Evolutionary conservation across 2,797 vertebrate species (phyloP).

Genomic region (Monodelphis domestica): DNA sequence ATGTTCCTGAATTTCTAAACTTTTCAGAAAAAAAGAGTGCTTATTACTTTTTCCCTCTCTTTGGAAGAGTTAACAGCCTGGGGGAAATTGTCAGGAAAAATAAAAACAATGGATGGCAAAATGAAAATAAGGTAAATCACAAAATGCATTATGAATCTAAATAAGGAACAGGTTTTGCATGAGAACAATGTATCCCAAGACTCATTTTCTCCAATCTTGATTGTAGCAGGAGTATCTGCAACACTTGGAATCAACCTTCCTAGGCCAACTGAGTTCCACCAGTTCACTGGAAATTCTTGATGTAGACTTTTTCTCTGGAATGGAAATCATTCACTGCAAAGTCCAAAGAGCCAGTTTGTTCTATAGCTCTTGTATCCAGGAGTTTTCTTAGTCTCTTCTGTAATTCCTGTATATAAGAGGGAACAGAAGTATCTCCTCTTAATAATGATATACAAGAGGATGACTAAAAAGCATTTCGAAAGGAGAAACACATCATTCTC

Average conservation of each 20-base stretch:
- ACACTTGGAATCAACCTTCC: neutral
- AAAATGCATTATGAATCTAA: neutral
- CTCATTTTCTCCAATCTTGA: neutral
- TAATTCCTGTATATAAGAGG: neutral
- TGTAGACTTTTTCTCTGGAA: neutral
- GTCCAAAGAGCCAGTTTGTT: neutral
- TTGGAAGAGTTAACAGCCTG: neutral
- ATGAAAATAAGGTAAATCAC: neutral
- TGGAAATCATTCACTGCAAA: neutral
- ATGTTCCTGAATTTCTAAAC: neutral
- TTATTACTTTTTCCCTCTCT: neutral
- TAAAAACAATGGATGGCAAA: neutral
- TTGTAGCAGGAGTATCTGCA: neutral
- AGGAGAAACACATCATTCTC: neutral
- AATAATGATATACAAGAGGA: neutral
- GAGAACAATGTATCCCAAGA: neutral
- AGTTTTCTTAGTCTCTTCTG: neutral
- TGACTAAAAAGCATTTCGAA: neutral
- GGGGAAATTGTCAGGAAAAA: neutral
- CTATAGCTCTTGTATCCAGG: neutral
- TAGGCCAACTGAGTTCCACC: neutral
- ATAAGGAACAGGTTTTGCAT: neutral
- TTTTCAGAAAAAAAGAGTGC: neutral
- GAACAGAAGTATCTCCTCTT: neutral
- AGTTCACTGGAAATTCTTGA: neutral